Base-by-base conservation (phyloP, 1,140 invertebrate genomes). In the Sycophila sp. region DNA sequence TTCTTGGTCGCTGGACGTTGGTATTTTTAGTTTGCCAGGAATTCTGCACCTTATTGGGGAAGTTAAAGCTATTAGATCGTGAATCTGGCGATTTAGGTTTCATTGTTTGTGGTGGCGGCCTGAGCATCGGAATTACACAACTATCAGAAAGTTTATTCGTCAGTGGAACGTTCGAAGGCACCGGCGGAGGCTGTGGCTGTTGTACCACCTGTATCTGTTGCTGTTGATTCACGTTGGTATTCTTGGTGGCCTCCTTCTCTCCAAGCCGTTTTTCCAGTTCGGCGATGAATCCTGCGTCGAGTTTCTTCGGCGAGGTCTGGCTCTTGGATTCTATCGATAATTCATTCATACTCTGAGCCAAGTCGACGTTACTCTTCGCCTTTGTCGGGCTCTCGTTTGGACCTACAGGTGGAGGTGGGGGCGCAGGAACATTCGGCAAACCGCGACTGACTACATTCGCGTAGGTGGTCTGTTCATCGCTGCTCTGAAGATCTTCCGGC, bases 251-350 rank as follows among this genome's bases (percentile, higher is more conserved):
- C 55, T 90, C 89, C 53, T 86, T 87, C 34, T 85, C 82, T 0
- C 87, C 87, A 26, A 91, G 78, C 71, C 88, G 88, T 72, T 91
- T 91, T 75, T 91, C 90, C 45, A 91, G 76, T 72, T 91, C 90
- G 0, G 87, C 87, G 6, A 91, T 81, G 56, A 91, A 90, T 2
- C 81, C 83, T 1, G 88, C 80, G 76, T 91, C 89, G n/a, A 90
- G 71, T 71, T 85, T 88, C 13, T 83, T 83, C 0, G 79, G 74
- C 0, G 81, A 77, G 0, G 56, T 49, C n/a, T 76, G 78, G 0
- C 62, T 36, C 22, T 73, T 76, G 0, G 76, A 72, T 17, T 79
- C 81, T 1, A 85, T 78, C 0, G 74, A 73, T 8, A 85, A 24
- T 13, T 85, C 82, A 32, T 75, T 81, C 49, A 86, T 73, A 51